Evolutionary conservation across 2,797 vertebrate genomes (phyloP).

Genomic region (Premnoplex brunnescens): DNA sequence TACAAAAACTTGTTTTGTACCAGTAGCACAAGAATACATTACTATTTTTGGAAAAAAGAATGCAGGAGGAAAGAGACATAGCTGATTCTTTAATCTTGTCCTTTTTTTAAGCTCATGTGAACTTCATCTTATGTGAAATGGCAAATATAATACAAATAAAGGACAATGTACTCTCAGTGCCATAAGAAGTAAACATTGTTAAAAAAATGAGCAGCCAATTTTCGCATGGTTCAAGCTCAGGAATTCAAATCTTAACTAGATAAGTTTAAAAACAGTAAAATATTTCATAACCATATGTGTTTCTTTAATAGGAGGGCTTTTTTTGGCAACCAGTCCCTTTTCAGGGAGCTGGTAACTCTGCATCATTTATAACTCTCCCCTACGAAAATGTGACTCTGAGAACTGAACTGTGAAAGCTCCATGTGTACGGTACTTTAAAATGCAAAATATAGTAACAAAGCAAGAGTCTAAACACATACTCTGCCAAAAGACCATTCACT

Average conservation of each 20-base stretch:
- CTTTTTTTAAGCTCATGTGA: not conserved
- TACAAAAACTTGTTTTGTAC: not conserved
- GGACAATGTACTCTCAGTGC: not conserved
- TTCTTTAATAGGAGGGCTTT: not conserved
- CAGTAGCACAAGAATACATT: not conserved
- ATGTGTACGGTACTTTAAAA: conserved; percentile 2
- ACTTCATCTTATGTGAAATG: not conserved
- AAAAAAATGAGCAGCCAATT: not conserved
- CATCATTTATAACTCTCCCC: not conserved
- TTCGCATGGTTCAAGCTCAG: not conserved
- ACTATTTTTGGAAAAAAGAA: not conserved
- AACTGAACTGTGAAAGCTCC: conserved; percentile 12
- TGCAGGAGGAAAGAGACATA: not conserved
- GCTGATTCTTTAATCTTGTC: not conserved
- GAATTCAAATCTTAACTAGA: not conserved
- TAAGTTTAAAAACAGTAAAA: not conserved
- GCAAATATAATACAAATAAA: not conserved
- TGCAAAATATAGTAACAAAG: conserved; percentile 4
- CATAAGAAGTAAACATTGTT: not conserved
- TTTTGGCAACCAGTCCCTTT: not conserved
- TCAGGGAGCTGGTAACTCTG: not conserved
- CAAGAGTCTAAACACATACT: not conserved
- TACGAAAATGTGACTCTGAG: not conserved
- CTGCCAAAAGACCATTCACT: not conserved
- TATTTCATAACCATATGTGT: not conserved